A percentile compares a stretch with the other conserved stretches of the same genome.
phyloP scores from a whole-genome alignment of 1,140 invertebrate species.

The Rhopalosiphum maidis region DNA sequence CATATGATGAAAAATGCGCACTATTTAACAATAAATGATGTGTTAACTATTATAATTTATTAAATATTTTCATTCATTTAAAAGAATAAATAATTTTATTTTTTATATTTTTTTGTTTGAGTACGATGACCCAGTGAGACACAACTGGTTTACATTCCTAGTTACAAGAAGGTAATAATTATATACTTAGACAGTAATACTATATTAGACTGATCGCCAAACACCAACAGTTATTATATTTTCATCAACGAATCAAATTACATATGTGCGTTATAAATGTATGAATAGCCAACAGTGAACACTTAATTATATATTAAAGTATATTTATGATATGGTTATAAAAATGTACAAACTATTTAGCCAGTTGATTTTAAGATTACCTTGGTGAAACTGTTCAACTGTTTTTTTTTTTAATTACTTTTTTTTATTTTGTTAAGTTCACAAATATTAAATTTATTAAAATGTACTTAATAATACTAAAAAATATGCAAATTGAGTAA shows the following conservation, averaged over 20 bases:
- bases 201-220: not conserved
- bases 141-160: not conserved
- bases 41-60: not conserved
- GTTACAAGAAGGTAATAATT: not conserved
- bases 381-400: not conserved
- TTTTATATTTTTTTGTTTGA: not conserved
- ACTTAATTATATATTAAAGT: not conserved
- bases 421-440: not conserved
- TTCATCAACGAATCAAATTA: not conserved
- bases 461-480: not conserved
- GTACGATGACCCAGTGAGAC: not conserved
- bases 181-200: not conserved
- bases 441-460: not conserved
- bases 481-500: no score
- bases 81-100: not conserved
- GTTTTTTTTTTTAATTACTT: not conserved
- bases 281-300: not conserved
- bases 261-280: not conserved
- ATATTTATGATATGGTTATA: no score
- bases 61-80: not conserved
- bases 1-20: accelerated
- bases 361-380: no score
- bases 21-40: not conserved
- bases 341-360: no score
- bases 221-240: not conserved